Evolutionary conservation across 2,797 vertebrate species (phyloP).

Genomic region (Sebastolobus altivelis): DNA sequence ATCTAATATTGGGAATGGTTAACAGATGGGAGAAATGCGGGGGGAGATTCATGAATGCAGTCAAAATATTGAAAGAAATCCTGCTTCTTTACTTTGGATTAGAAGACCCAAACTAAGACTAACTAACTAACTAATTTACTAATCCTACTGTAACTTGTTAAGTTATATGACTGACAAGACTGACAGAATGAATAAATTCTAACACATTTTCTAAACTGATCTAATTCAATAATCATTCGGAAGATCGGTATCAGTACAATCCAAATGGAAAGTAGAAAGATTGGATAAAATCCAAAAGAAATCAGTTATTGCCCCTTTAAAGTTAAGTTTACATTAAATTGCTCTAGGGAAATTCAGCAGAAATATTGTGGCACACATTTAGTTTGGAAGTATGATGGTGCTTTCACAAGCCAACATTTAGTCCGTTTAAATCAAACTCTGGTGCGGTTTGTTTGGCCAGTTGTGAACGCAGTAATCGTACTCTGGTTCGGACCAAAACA

Average conservation of each 20-base stretch:
- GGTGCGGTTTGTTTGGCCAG: too few species aligned
- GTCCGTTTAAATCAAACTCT: too few species aligned
- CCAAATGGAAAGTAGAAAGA: background rate
- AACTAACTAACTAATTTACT: background rate
- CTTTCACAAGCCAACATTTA: too few species aligned
- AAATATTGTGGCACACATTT: constrained; percentile 1
- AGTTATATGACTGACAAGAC: too few species aligned
- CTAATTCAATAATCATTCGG: background rate
- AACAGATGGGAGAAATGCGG: background rate
- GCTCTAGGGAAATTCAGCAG: constrained; percentile 13
- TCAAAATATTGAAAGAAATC: background rate
- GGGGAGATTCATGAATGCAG: background rate
- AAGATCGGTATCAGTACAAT: background rate
- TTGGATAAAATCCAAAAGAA: constrained; percentile 2
- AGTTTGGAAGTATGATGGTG: background rate
- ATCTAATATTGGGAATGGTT: background rate
- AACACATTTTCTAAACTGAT: background rate
- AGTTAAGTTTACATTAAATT: background rate
- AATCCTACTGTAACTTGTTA: too few species aligned
- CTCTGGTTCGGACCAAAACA: too few species aligned
- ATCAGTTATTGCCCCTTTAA: constrained; percentile 1
- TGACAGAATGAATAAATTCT: too few species aligned
- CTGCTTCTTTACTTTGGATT: background rate
- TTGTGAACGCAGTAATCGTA: too few species aligned
- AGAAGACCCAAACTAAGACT: background rate